Percentiles rank a stretch among this genome's conserved stretches.
These are phyloP conservation scores for Equus quagga DNA, from an alignment of 2,113 vertebrate genomes.

Conservation along the genomic window DNA sequence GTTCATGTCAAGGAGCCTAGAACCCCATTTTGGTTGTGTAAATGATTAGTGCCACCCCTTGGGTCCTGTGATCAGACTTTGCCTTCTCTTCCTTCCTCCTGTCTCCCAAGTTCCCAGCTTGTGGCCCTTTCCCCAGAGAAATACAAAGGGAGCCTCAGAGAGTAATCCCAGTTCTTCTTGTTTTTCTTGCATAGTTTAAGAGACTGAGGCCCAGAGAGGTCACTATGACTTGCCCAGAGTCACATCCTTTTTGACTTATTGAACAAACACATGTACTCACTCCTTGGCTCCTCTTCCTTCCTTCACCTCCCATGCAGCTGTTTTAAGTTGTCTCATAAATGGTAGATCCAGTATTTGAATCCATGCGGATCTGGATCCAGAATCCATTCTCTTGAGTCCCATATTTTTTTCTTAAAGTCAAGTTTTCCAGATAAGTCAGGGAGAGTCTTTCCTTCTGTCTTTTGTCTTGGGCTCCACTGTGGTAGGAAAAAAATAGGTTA, in stretches of 20 bases:
- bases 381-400: background rate
- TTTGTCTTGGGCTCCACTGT: background rate
- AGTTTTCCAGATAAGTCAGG: background rate
- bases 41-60: background rate
- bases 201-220: background rate
- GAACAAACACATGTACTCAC: background rate
- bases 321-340: background rate
- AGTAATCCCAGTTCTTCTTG: background rate
- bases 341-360: background rate
- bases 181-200: background rate
- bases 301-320: background rate
- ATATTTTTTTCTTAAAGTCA: background rate
- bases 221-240: background rate
- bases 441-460: background rate
- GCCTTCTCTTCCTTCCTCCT: background rate
- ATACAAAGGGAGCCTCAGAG: background rate
- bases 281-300: background rate
- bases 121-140: background rate
- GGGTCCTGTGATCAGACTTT: background rate
- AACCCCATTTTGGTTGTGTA: background rate
- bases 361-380: background rate
- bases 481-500: background rate
- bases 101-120: too few species aligned
- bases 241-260: background rate
- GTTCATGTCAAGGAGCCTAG: background rate